Conservation (phyloP, 2,113 vertebrate species). For the Marmota flaviventris region DNA sequence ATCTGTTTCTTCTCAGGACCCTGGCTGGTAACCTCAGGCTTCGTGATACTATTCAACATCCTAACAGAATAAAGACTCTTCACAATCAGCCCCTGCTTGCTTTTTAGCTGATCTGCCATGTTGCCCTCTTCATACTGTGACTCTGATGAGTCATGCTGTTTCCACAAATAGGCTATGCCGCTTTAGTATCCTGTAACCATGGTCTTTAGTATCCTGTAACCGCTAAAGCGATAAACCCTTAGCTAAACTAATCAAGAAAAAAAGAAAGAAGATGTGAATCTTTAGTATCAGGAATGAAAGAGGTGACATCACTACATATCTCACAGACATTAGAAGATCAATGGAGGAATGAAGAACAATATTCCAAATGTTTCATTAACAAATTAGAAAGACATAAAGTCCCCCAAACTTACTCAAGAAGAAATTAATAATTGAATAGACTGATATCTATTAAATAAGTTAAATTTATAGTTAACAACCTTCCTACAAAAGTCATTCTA, state of each 20-base stretch:
- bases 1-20: not conserved
- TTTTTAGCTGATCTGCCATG: not conserved
- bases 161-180: not conserved
- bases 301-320: not conserved
- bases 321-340: not conserved
- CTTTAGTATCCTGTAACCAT: not conserved
- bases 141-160: not conserved
- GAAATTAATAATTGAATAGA: not conserved
- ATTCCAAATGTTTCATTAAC: not conserved
- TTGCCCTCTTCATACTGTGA: not conserved
- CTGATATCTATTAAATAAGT: not conserved
- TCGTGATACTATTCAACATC: not conserved
- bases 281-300: not conserved
- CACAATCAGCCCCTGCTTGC: too few species aligned
- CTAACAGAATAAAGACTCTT: not conserved
- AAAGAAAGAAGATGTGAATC: too few species aligned
- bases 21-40: not conserved
- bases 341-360: not conserved
- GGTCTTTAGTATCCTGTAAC: not conserved
- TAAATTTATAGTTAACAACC: not conserved
- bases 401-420: not conserved
- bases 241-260: too few species aligned
- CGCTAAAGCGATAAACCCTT: too few species aligned
- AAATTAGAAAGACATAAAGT: not conserved
- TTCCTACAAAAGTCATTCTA: not conserved